These are phyloP conservation scores for Vulpes ferrilata DNA, from an alignment of 2,113 vertebrate genomes.

Conservation along the genomic window DNA sequence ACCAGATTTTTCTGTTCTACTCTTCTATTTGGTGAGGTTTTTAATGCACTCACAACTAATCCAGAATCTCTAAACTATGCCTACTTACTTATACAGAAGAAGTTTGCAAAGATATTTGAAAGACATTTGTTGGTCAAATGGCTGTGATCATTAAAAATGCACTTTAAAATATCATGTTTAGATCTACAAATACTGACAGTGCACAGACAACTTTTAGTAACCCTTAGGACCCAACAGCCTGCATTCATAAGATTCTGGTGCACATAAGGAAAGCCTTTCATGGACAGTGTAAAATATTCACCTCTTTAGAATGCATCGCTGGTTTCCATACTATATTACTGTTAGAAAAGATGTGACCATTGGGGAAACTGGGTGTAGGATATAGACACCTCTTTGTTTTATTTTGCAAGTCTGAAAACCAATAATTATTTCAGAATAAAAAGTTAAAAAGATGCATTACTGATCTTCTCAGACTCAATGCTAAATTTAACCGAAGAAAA, in stretches of 20 bases:
- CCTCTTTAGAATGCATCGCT: neutral
- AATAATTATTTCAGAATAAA: slow-evolving; percentile 21
- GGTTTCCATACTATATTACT: neutral
- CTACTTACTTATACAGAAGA: neutral
- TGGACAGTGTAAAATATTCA: neutral
- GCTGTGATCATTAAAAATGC: neutral
- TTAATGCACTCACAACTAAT: neutral
- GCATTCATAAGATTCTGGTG: neutral
- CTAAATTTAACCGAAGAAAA: slow-evolving; percentile 25
- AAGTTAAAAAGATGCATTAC: neutral
- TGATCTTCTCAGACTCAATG: neutral
- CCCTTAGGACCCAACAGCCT: neutral
- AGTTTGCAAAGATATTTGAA: neutral
- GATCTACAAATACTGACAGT: neutral
- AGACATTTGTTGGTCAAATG: neutral
- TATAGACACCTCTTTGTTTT: neutral
- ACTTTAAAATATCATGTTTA: neutral
- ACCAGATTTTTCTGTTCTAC: neutral
- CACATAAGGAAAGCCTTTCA: neutral
- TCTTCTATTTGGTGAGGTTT: neutral
- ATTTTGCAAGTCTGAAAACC: neutral
- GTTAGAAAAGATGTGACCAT: neutral
- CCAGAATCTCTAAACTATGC: neutral
- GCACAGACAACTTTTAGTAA: neutral
- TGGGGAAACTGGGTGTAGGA: neutral